Evolutionary conservation across 2,797 vertebrate genomes (phyloP).

Genomic region (Natrix natrix): DNA sequence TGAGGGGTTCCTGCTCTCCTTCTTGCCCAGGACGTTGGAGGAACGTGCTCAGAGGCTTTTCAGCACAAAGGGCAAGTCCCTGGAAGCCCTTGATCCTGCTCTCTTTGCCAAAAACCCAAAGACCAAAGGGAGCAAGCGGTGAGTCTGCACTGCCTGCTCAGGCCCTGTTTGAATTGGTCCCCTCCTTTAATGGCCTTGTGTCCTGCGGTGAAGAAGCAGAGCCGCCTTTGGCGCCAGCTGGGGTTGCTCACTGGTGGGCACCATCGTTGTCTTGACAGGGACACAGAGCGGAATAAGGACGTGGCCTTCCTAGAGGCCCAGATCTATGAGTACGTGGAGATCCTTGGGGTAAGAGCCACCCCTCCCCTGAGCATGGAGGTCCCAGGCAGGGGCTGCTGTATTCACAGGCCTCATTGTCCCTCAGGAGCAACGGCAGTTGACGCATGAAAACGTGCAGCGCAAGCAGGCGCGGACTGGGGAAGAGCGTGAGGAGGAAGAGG

Average conservation of each 20-base stretch:
- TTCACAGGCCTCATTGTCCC: not conserved
- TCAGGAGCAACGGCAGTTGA: slow-evolving; percentile 95
- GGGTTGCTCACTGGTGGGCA: not conserved
- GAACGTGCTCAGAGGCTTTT: slow-evolving; percentile 95
- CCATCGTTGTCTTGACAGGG: slow-evolving; percentile 71
- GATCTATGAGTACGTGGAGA: slow-evolving; percentile 95
- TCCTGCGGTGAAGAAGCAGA: not conserved
- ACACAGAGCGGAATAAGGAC: slow-evolving; percentile 95
- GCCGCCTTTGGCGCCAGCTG: not conserved
- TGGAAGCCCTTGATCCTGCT: slow-evolving; percentile 90
- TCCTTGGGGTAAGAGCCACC: slow-evolving; percentile 87
- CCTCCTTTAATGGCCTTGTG: rapidly evolving
- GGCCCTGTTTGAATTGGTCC: not conserved
- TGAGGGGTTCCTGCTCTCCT: not conserved
- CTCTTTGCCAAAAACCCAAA: slow-evolving; percentile 98
- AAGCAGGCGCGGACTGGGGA: slow-evolving; percentile 96
- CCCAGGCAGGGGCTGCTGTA: no score
- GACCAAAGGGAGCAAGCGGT: slow-evolving; percentile 96
- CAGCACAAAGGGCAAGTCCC: slow-evolving; percentile 95
- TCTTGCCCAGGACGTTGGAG: slow-evolving; percentile 84
- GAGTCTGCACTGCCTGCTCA: slow-evolving; percentile 18
- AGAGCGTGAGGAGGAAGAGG: slow-evolving; percentile 95
- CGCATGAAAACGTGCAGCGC: slow-evolving; percentile 95
- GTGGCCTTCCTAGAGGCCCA: slow-evolving; percentile 94
- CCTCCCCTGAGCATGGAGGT: not conserved